These are phyloP conservation scores for Salarias fasciatus DNA, from an alignment of 2,797 vertebrate genomes.

Conservation along the genomic window DNA sequence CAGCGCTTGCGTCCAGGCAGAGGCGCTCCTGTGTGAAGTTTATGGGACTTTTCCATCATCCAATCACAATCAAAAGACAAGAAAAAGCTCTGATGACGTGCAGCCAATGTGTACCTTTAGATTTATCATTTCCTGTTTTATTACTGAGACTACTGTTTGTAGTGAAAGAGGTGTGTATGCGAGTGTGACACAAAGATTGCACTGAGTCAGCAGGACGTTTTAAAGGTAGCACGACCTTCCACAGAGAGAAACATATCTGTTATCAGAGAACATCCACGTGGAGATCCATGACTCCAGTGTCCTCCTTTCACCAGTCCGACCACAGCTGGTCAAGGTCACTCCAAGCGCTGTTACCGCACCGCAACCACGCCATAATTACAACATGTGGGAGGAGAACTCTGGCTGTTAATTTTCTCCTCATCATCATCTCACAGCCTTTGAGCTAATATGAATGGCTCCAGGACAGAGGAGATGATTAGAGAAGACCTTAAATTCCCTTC, in stretches of 20 bases:
- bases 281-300: conserved; percentile 19
- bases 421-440: background rate
- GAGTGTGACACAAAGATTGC: background rate
- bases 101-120: too few relatives aligned
- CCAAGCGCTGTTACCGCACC: conserved; percentile 13
- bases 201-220: background rate
- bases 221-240: background rate
- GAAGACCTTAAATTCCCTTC: conserved; percentile 30
- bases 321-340: conserved; percentile 55
- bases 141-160: background rate
- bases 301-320: conserved; percentile 23
- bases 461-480: conserved; percentile 28
- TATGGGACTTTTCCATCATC: too few relatives aligned
- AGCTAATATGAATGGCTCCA: conserved; percentile 30
- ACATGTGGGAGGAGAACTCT: conserved; percentile 16
- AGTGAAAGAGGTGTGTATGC: background rate
- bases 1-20: too few relatives aligned
- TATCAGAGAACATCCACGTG: conserved; percentile 1
- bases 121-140: too few relatives aligned
- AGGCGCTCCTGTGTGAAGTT: too few relatives aligned
- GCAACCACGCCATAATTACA: conserved; percentile 16
- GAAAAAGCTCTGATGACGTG: too few relatives aligned
- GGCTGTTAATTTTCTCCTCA: conserved; percentile 8
- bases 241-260: conserved; percentile 8
- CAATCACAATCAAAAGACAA: too few relatives aligned